Base-by-base conservation (phyloP, 2,113 vertebrate genomes). In the Camelus bactrianus region DNA sequence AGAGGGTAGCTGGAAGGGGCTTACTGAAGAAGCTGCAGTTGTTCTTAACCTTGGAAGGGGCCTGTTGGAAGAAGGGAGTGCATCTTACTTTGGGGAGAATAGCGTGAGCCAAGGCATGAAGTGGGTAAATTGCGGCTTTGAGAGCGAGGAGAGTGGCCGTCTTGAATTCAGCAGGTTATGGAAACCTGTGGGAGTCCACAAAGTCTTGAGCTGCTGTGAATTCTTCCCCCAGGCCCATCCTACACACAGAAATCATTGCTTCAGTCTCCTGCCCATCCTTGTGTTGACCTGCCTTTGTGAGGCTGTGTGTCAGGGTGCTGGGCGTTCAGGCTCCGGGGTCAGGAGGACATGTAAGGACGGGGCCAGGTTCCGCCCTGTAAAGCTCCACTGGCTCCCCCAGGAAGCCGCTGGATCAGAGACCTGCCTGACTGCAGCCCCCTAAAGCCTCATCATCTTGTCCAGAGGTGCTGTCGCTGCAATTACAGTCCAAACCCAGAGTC, bases 361-460 rank as follows among this genome's bases (percentile, higher is more conserved):
- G 35, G 16, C 8, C 69, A 50, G 22, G 14, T 20, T 87, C 69
- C 38, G 28, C 46, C 77, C 69, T 83, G 93, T 65, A 15, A 48
- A 96, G 35, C 46, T 75, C 64, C 16, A 88, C 48, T 26, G 81
- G 79, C 38, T 96, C 79, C 54, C 87, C 77, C 79, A 89, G 83
- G 89, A 97, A 96, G 90, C 82, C 54, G 82, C 64, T 95, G 85
- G 93, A 87, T 96, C 91, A 19, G 42, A 84, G 89, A 93, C 97
- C 95, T 96, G 97, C 89, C 93, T 97, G 96, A 97, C 95, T 98
- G 72, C 95, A 92, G 85, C 80, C 94, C 80, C 80, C 96, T 77
- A 93, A 83, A 95, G 97, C 65, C 95, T 97, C 97, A 92, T 98
- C 93, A 98, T 97, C 98, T 96, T 98, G 95, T 98, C 96, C 98